Conservation (phyloP, 1,140 invertebrate species). For the Drosophila subobscura region DNA sequence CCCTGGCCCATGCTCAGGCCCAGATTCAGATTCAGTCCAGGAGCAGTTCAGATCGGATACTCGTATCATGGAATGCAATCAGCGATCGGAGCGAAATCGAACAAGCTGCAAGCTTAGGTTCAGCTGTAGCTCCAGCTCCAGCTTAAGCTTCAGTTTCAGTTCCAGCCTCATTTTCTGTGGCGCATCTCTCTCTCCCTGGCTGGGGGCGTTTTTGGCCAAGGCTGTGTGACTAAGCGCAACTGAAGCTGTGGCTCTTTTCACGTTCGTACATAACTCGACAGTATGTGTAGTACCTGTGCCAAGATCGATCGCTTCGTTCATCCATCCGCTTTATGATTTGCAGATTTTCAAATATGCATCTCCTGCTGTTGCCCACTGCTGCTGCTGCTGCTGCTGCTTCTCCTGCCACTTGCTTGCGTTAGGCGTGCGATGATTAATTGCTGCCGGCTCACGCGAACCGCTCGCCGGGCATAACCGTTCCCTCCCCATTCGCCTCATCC, state of each 20-base stretch:
- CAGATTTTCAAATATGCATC: constrained; percentile 82
- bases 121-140: constrained; percentile 32
- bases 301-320: constrained; percentile 44
- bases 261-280: not conserved
- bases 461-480: constrained; percentile 1
- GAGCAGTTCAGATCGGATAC: no score
- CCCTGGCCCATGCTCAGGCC: constrained; percentile 7
- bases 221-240: constrained; percentile 72
- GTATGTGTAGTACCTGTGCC: constrained; percentile 30
- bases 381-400: constrained; percentile 16
- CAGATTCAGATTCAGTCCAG: constrained; percentile 20
- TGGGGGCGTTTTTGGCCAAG: constrained; percentile 68
- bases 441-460: constrained; percentile 72
- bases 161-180: constrained; percentile 23
- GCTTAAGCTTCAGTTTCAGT: not conserved
- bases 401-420: constrained; percentile 50
- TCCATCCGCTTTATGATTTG: constrained; percentile 73
- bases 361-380: constrained; percentile 49
- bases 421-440: constrained; percentile 81
- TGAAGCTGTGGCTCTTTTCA: constrained; percentile 19
- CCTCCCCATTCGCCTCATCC: not conserved
- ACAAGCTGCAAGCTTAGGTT: constrained; percentile 48
- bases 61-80: constrained; percentile 74
- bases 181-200: constrained; percentile 31
- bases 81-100: constrained; percentile 70